These are phyloP conservation scores for Globodera ellingtonae DNA, from an alignment of 1,140 invertebrate species.

Conservation along the genomic window DNA sequence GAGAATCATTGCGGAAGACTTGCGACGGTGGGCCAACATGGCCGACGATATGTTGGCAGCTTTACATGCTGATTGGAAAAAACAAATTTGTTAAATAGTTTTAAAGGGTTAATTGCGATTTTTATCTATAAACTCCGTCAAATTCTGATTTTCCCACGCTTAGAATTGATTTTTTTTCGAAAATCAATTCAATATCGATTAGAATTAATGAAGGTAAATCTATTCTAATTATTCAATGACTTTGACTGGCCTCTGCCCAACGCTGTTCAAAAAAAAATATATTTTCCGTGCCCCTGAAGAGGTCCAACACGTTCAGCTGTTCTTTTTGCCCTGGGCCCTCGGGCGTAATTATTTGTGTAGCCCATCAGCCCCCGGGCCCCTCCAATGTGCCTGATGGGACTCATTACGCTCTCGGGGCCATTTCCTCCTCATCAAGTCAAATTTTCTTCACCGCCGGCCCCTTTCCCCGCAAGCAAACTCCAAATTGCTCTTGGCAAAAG, in stretches of 20 bases:
- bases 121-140: conserved; percentile 15
- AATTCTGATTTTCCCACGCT: conserved; percentile 18
- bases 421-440: background rate
- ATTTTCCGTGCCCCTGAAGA: background rate
- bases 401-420: background rate
- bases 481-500: background rate
- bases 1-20: conserved; percentile 27
- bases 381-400: background rate
- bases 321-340: background rate
- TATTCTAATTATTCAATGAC: no score
- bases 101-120: no score
- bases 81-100: no score
- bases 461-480: background rate
- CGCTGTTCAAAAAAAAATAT: no score
- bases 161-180: background rate
- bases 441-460: background rate
- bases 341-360: conserved; percentile 6
- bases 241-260: no score
- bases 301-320: conserved; percentile 13
- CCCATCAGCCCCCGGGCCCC: background rate
- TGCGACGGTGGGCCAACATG: conserved; percentile 48
- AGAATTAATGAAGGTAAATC: no score
- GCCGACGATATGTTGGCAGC: conserved; percentile 54
- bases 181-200: no score
- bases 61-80: conserved; percentile 44